Percentiles rank a stretch among this genome's conserved stretches.
These are phyloP conservation scores for Diarsia mendica DNA, from an alignment of 2,888 invertebrate genomes.

Conservation along the genomic window DNA sequence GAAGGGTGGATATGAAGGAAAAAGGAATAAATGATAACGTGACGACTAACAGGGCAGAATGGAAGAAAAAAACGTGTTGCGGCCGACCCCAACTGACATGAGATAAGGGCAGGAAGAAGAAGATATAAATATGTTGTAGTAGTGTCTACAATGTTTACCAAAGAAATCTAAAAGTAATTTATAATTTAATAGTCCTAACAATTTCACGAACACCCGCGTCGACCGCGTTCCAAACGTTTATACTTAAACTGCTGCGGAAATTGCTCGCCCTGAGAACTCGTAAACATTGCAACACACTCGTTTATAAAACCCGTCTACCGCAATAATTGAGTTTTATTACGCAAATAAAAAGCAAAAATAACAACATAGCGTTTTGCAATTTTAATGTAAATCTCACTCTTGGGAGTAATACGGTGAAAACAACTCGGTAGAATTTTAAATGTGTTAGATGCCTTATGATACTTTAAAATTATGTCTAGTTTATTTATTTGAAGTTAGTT, in stretches of 20 bases:
- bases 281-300: constrained; percentile 40
- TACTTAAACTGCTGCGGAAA: constrained; percentile 39
- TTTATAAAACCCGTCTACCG: constrained; percentile 53
- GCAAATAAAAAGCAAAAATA: constrained; percentile 48
- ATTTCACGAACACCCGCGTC: neutral
- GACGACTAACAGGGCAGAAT: no score
- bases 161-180: neutral
- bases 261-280: constrained; percentile 23
- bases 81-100: no score
- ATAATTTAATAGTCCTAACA: neutral
- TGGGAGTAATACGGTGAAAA: neutral
- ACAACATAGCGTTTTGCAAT: constrained; percentile 36
- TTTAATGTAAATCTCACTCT: constrained; percentile 30
- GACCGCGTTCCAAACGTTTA: neutral
- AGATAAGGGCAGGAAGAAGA: no score
- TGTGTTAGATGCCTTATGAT: neutral
- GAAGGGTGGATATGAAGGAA: no score
- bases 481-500: neutral
- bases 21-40: no score
- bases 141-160: neutral
- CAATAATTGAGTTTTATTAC: constrained; percentile 53
- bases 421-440: neutral
- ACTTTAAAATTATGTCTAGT: neutral
- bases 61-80: no score
- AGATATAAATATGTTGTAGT: no score